Evolutionary conservation across 2,113 vertebrate genomes (phyloP).

Genomic region (Zosterops pallidus): DNA sequence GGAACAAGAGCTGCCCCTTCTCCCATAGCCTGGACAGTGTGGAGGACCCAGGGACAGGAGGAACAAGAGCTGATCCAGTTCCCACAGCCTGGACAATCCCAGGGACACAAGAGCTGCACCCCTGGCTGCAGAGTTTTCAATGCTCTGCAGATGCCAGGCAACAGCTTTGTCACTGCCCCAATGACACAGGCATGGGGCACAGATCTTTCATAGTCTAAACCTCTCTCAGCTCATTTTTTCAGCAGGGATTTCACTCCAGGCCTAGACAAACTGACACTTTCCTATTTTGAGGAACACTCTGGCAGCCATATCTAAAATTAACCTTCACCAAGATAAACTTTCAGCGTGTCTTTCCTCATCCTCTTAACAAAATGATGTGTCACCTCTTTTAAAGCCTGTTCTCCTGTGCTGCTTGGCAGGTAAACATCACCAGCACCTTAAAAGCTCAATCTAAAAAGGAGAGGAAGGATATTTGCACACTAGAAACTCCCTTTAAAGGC

Average conservation of each 20-base stretch:
- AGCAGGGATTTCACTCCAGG: background rate
- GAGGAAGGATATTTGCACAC: background rate
- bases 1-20: background rate
- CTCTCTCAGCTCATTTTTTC: background rate
- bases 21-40: background rate
- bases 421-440: background rate
- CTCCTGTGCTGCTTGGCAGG: background rate
- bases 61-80: background rate
- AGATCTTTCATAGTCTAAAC: background rate
- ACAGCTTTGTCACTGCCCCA: background rate
- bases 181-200: background rate
- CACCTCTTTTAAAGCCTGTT: background rate
- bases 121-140: background rate
- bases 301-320: background rate
- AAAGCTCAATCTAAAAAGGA: background rate
- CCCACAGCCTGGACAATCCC: background rate
- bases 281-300: background rate
- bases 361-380: background rate
- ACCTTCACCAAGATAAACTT: slow-evolving; percentile 13
- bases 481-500: background rate
- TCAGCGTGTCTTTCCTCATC: background rate
- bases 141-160: background rate
- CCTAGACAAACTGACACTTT: background rate
- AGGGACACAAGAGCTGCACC: background rate
- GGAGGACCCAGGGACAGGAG: background rate